Evolutionary conservation across 2,797 vertebrate genomes (phyloP).

Genomic region (Leptoclinus maculatus): DNA sequence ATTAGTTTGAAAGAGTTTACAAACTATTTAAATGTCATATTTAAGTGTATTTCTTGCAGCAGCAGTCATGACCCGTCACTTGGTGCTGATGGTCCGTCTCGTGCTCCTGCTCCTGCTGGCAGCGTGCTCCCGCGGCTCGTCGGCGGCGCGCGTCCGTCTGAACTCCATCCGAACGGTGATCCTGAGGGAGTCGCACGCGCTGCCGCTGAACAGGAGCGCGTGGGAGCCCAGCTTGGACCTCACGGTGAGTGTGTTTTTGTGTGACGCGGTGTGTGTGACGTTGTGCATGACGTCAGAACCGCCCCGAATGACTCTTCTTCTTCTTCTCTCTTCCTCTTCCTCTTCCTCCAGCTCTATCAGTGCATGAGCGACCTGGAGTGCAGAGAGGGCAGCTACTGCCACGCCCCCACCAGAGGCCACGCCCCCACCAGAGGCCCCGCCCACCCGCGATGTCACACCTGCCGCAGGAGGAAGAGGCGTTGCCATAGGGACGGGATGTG

Average conservation of each 20-base stretch:
- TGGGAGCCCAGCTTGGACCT: constrained; percentile 66
- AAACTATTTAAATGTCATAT: no score
- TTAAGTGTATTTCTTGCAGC: not conserved
- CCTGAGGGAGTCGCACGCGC: constrained; percentile 45
- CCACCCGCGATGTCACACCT: constrained; percentile 86
- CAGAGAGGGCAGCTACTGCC: constrained; percentile 89
- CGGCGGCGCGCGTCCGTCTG: constrained; percentile 57
- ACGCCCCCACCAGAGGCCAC: constrained; percentile 84
- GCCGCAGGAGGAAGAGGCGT: constrained; percentile 89
- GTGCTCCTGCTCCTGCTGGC: constrained; percentile 34
- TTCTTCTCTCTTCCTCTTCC: not conserved
- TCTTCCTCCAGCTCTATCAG: constrained; percentile 82
- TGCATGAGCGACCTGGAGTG: constrained; percentile 93
- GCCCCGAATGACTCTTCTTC: no score
- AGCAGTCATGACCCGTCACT: constrained; percentile 2
- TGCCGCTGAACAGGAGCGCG: constrained; percentile 63
- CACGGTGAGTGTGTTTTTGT: constrained; percentile 45
- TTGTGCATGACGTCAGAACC: no score
- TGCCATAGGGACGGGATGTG: constrained; percentile 93
- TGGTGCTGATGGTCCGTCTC: constrained; percentile 13
- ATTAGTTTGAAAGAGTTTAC: no score
- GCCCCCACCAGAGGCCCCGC: constrained; percentile 73
- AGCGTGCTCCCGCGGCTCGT: constrained; percentile 9
- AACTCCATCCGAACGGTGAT: constrained; percentile 70
- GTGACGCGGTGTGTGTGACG: not conserved